These are phyloP conservation scores for Dorcus hopei DNA, from an alignment of 2,888 invertebrate genomes.

Conservation along the genomic window DNA sequence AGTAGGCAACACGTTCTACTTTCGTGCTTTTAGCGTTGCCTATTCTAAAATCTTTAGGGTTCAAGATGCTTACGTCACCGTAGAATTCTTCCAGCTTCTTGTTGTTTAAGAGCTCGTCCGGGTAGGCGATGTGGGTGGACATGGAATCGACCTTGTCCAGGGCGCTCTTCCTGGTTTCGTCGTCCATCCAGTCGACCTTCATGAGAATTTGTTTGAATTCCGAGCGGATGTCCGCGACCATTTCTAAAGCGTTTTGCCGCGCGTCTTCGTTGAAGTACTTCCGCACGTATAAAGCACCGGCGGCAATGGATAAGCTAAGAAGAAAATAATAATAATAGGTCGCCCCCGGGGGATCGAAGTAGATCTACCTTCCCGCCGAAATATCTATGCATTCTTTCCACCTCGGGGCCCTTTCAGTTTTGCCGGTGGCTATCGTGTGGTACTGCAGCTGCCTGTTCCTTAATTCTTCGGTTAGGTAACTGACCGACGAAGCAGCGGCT, in stretches of 20 bases:
- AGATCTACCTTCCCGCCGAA: constrained; percentile 65
- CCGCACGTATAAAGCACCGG: constrained; percentile 82
- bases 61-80: constrained; percentile 54
- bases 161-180: constrained; percentile 70
- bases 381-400: constrained; percentile 92
- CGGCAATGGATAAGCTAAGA: constrained; percentile 66
- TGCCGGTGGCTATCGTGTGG: constrained; percentile 76
- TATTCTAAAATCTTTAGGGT: too few relatives aligned
- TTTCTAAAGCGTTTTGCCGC: constrained; percentile 78
- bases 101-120: constrained; percentile 82
- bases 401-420: constrained; percentile 78
- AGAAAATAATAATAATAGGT: background rate
- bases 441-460: constrained; percentile 77
- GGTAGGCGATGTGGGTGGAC: constrained; percentile 89
- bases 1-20: too few relatives aligned
- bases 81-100: constrained; percentile 78
- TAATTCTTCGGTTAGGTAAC: constrained; percentile 75
- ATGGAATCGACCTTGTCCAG: constrained; percentile 78
- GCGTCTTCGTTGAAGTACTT: constrained; percentile 85
- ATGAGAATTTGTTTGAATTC: constrained; percentile 79
- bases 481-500: constrained; percentile 75
- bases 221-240: constrained; percentile 80
- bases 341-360: background rate
- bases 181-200: constrained; percentile 92
- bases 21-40: too few relatives aligned